A percentile compares a stretch with the other conserved stretches of the same genome.
These are phyloP conservation scores for Fukomys damarensis DNA, from an alignment of 2,113 vertebrate genomes.

Conservation along the genomic window DNA sequence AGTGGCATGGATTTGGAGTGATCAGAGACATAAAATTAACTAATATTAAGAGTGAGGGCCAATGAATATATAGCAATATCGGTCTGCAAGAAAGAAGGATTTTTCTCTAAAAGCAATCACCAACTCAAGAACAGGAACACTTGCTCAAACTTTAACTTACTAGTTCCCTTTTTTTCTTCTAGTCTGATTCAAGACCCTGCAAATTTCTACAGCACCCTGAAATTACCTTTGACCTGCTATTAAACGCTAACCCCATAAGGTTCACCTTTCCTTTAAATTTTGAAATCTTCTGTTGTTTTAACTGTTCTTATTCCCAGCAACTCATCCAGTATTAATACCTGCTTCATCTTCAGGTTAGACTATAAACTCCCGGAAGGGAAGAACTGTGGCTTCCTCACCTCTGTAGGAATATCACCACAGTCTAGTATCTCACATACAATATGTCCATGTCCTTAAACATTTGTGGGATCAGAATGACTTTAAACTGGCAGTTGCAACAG, in stretches of 20 bases:
- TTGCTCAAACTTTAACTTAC: not conserved
- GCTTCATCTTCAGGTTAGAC: not conserved
- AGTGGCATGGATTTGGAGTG: not conserved
- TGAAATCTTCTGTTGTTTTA: slow-evolving; percentile 9
- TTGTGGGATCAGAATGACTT: not conserved
- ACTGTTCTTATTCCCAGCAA: slow-evolving; percentile 31
- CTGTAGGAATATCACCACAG: not conserved
- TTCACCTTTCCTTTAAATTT: not conserved
- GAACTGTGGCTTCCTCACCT: not conserved
- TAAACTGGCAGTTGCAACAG: not conserved
- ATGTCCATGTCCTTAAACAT: not conserved
- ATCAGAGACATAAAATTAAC: not conserved
- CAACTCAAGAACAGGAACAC: not conserved
- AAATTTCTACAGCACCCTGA: slow-evolving; percentile 1
- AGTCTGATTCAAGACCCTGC: slow-evolving; percentile 20
- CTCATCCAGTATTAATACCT: not conserved
- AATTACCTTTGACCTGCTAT: slow-evolving; percentile 4
- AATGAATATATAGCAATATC: slow-evolving; percentile 19
- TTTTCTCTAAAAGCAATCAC: slow-evolving; percentile 4
- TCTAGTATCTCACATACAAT: not conserved
- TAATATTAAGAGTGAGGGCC: not conserved
- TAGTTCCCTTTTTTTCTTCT: not conserved
- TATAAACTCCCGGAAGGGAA: not conserved
- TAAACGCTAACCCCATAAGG: not conserved
- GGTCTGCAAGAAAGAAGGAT: not conserved